A percentile compares a stretch with the other conserved stretches of the same genome.
These are phyloP conservation scores for Sula dactylatra DNA, from an alignment of 2,113 vertebrate genomes.

Conservation along the genomic window DNA sequence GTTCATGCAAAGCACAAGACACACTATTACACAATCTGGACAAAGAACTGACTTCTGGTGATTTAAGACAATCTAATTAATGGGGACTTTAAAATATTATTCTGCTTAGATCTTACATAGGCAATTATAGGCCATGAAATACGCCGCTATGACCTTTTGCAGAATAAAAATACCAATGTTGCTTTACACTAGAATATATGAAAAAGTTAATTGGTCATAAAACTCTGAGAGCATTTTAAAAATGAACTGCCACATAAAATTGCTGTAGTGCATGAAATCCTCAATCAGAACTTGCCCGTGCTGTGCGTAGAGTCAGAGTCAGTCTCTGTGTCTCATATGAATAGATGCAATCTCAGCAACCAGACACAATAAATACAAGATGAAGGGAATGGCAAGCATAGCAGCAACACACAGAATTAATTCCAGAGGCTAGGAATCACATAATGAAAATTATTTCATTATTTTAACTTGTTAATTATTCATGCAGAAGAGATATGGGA, in stretches of 20 bases:
- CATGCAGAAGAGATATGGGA: neutral
- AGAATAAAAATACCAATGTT: neutral
- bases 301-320: neutral
- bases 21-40: neutral
- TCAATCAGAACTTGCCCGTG: neutral
- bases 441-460: constrained; percentile 36
- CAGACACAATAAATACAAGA: constrained; percentile 57
- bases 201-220: constrained; percentile 47
- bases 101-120: neutral
- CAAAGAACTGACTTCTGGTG: neutral
- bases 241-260: constrained; percentile 1
- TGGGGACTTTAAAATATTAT: neutral
- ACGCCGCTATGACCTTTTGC: constrained; percentile 4
- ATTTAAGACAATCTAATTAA: constrained; percentile 20
- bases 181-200: neutral
- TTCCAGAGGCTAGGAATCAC: constrained; percentile 55
- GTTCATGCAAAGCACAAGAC: neutral
- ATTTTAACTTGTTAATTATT: constrained; percentile 52
- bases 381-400: constrained; percentile 49
- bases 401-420: constrained; percentile 50
- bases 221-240: constrained; percentile 12
- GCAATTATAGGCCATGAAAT: neutral
- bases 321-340: constrained; percentile 22
- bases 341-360: constrained; percentile 60
- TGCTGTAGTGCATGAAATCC: neutral